Percentiles rank a stretch among this genome's conserved stretches.
These are phyloP conservation scores for Chirona hameri DNA, from an alignment of 2,888 invertebrate genomes.

Conservation along the genomic window DNA sequence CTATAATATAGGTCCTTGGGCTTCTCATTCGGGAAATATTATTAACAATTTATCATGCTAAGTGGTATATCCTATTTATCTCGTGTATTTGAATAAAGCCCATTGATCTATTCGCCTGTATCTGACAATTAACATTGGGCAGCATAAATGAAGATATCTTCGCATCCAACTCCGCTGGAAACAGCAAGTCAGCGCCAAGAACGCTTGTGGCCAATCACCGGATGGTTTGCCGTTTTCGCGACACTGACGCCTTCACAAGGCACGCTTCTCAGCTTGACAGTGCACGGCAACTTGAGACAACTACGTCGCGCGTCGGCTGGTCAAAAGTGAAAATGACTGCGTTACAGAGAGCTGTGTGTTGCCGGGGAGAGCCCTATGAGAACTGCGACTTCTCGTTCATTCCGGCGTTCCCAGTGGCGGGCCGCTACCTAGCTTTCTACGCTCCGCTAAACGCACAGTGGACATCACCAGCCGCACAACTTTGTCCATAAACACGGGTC, in stretches of 20 bases:
- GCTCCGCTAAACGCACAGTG: not conserved
- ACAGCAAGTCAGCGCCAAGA: not conserved
- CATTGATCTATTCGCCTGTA: no score
- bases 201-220: not conserved
- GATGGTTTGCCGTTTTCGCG: not conserved
- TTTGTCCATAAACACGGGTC: not conserved
- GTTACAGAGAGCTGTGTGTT: not conserved
- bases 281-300: not conserved
- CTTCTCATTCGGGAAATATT: no score
- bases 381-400: not conserved
- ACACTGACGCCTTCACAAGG: not conserved
- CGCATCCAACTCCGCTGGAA: not conserved
- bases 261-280: not conserved
- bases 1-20: no score
- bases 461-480: not conserved
- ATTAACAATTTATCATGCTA: no score
- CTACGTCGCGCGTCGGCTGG: not conserved
- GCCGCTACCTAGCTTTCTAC: not conserved
- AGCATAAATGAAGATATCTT: not conserved
- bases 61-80: no score
- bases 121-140: no score
- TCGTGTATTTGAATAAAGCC: no score
- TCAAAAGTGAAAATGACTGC: not conserved
- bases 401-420: not conserved
- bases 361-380: not conserved